Conservation (phyloP, 1,140 invertebrate genomes). For the Drosophila dunni region DNA sequence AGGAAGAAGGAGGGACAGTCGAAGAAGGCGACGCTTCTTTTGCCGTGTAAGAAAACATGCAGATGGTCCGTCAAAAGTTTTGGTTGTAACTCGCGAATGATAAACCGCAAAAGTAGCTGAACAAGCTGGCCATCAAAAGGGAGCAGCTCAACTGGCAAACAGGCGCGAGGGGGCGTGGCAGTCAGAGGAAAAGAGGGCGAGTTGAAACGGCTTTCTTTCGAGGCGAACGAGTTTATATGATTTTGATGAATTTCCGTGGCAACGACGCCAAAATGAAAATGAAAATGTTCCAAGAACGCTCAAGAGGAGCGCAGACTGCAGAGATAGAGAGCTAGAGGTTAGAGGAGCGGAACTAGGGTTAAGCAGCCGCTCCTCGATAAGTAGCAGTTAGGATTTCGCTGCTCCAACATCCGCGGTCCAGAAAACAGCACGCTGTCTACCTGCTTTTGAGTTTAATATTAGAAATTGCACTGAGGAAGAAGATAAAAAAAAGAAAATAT, state of each 20-base stretch:
- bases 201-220: slow-evolving; percentile 24
- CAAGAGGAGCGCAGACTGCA: not conserved
- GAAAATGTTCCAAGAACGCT: slow-evolving; percentile 45
- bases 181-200: not conserved
- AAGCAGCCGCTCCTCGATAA: slow-evolving; percentile 64
- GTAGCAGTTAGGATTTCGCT: slow-evolving; percentile 79
- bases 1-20: not conserved
- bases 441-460: slow-evolving; percentile 79
- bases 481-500: slow-evolving; percentile 4
- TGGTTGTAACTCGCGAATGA: slow-evolving; percentile 66
- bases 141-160: slow-evolving; percentile 4
- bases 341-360: not conserved
- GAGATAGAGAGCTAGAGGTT: not conserved
- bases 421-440: slow-evolving; percentile 29
- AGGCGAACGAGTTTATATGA: slow-evolving; percentile 78
- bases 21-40: no score
- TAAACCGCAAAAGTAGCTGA: slow-evolving; percentile 64
- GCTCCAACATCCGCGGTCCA: slow-evolving; percentile 69
- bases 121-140: slow-evolving; percentile 13
- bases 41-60: slow-evolving; percentile 78
- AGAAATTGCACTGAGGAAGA: slow-evolving; percentile 57
- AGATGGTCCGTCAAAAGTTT: slow-evolving; percentile 75
- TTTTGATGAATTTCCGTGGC: slow-evolving; percentile 83
- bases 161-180: not conserved
- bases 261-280: slow-evolving; percentile 80